phyloP scores from a whole-genome alignment of 1,140 invertebrate genomes.

The Nephotettix cincticeps region DNA sequence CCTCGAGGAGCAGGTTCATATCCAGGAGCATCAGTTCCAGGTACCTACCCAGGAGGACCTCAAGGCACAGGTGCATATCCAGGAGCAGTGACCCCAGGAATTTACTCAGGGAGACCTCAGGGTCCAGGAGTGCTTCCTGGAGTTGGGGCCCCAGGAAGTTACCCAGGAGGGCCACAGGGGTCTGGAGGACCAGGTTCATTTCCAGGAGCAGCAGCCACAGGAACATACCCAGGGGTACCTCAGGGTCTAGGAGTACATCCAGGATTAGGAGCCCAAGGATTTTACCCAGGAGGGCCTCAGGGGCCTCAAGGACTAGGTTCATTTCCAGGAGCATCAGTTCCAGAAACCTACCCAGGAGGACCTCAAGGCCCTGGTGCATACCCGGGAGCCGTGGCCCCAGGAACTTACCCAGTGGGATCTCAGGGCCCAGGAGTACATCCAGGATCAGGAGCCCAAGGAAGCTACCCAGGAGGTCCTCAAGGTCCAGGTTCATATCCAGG shows the following conservation, averaged over 20 bases:
- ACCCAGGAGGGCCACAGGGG: slow-evolving; percentile 30
- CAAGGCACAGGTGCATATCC: slow-evolving; percentile 30
- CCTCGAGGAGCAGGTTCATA: slow-evolving; percentile 26
- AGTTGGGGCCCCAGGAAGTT: slow-evolving; percentile 26
- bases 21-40: slow-evolving; percentile 31
- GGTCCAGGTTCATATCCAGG: background rate
- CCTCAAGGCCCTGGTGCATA: slow-evolving; percentile 25
- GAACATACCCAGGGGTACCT: slow-evolving; percentile 15
- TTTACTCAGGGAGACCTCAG: slow-evolving; percentile 28
- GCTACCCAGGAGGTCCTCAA: slow-evolving; percentile 26
- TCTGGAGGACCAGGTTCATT: slow-evolving; percentile 33
- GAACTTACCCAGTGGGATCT: slow-evolving; percentile 28
- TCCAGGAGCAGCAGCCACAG: slow-evolving; percentile 30
- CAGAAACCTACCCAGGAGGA: slow-evolving; percentile 28
- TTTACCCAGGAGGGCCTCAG: slow-evolving; percentile 24
- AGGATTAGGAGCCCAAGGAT: slow-evolving; percentile 29
- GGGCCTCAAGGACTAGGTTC: background rate
- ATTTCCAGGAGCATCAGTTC: slow-evolving; percentile 27
- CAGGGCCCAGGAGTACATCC: slow-evolving; percentile 30
- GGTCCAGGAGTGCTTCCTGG: slow-evolving; percentile 27
- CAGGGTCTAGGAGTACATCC: slow-evolving; percentile 11
- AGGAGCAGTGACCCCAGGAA: slow-evolving; percentile 28
- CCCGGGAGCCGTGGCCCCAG: slow-evolving; percentile 8
- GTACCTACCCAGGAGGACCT: slow-evolving; percentile 19
- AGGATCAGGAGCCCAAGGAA: slow-evolving; percentile 29